Percentiles rank a stretch among this genome's conserved stretches.
Conservation (phyloP, 2,888 invertebrate species). For the Chrysomela aeneicollis region DNA sequence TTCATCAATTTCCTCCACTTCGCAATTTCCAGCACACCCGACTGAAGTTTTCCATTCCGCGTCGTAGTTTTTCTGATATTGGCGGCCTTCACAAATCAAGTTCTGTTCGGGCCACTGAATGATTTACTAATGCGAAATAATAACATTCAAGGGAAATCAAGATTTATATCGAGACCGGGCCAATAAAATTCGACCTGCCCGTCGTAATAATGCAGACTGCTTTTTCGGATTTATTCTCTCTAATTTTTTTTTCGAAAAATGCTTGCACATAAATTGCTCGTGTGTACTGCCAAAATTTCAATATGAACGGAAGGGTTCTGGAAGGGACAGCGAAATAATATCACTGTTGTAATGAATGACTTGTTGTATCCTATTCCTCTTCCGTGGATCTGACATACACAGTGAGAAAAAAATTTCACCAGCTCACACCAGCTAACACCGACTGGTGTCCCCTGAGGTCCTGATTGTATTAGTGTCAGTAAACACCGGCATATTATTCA, state of each 20-base stretch:
- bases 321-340: too few relatives aligned
- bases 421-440: too few relatives aligned
- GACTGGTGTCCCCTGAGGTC: too few relatives aligned
- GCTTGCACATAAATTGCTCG: constrained; percentile 25
- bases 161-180: constrained; percentile 1
- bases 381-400: too few relatives aligned
- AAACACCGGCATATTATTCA: too few relatives aligned
- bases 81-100: constrained; percentile 5
- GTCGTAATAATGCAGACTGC: constrained; percentile 1
- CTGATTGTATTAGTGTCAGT: too few relatives aligned
- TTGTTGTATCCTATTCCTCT: too few relatives aligned
- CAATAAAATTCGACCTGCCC: constrained; percentile 3
- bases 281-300: constrained; percentile 36
- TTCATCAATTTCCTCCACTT: background rate
- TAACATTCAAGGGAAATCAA: constrained; percentile 2
- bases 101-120: constrained; percentile 2
- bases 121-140: constrained; percentile 4
- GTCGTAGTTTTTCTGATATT: constrained; percentile 3
- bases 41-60: constrained; percentile 3
- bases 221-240: constrained; percentile 5
- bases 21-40: background rate
- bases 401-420: too few relatives aligned
- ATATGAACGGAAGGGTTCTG: too few relatives aligned
- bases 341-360: too few relatives aligned
- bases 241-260: constrained; percentile 28